Evolutionary conservation across 1,140 invertebrate species (phyloP).

Genomic region (Pectinophora gossypiella): DNA sequence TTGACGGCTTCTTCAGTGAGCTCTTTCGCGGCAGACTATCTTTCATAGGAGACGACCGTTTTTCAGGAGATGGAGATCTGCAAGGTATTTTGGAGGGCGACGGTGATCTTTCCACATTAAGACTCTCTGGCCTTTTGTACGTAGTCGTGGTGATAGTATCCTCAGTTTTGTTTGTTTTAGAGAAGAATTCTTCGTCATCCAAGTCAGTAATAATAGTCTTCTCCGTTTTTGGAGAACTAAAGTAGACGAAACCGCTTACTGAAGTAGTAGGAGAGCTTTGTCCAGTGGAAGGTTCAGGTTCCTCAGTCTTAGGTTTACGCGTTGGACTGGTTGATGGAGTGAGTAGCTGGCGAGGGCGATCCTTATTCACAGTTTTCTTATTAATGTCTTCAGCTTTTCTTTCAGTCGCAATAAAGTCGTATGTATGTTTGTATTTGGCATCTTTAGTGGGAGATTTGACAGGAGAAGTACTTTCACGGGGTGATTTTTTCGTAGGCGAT

Average conservation of each 20-base stretch:
- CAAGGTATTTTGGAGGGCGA: conserved; percentile 60
- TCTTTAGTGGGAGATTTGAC: conserved; percentile 32
- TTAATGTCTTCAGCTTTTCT: conserved; percentile 40
- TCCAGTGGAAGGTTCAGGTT: conserved; percentile 50
- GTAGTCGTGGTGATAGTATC: conserved; percentile 11
- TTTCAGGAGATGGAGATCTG: conserved; percentile 58
- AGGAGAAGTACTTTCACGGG: conserved; percentile 33
- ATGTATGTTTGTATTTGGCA: conserved; percentile 30
- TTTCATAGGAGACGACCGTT: conserved; percentile 32
- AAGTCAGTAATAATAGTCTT: conserved; percentile 56
- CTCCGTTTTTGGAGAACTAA: conserved; percentile 42
- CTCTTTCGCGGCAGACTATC: conserved; percentile 64
- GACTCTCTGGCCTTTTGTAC: conserved; percentile 23
- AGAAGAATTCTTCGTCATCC: conserved; percentile 38
- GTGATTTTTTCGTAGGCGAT: conserved; percentile 28
- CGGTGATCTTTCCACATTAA: conserved; percentile 28
- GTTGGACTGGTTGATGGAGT: conserved; percentile 67
- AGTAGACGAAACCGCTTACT: conserved; percentile 71
- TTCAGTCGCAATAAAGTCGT: conserved; percentile 41
- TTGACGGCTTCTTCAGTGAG: conserved; percentile 65
- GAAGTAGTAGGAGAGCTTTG: conserved; percentile 73
- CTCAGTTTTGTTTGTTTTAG: conserved; percentile 22
- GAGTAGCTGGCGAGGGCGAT: conserved; percentile 44
- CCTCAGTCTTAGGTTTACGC: conserved; percentile 47
- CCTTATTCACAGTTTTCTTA: conserved; percentile 32